A percentile compares a stretch with the other conserved stretches of the same genome.
Evolutionary conservation across 37 sponge, comb jelly and placozoan species (phyloP).

Genomic region (Ephydatia muelleri): DNA sequence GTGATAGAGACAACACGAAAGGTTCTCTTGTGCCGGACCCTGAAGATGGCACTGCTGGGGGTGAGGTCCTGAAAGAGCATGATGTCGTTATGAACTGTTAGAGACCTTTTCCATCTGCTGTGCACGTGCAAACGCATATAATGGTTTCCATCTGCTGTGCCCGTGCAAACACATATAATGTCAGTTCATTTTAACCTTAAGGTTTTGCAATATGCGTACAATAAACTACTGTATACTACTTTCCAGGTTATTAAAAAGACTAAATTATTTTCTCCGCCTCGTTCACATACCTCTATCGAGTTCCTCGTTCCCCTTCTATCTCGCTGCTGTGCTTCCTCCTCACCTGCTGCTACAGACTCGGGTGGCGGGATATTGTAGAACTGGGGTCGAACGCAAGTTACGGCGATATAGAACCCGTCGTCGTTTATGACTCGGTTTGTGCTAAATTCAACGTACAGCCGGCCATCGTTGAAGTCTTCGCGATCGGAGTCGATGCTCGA

Average conservation of each 20-base stretch:
- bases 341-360: background rate
- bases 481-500: background rate
- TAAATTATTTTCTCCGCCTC: too few species aligned
- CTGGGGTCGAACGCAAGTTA: constrained; percentile 3
- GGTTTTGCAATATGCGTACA: too few species aligned
- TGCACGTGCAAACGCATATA: too few species aligned
- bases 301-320: background rate
- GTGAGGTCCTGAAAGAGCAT: too few species aligned
- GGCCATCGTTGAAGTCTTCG: constrained; percentile 10
- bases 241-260: too few species aligned
- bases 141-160: too few species aligned
- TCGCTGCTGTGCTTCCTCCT: background rate
- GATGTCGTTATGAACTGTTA: too few species aligned
- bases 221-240: too few species aligned
- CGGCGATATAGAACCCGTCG: constrained; percentile 7
- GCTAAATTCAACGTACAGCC: constrained; percentile 1
- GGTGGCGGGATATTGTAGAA: background rate
- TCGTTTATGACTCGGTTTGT: background rate
- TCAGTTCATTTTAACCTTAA: too few species aligned
- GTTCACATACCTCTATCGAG: background rate
- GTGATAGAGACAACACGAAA: background rate
- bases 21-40: background rate
- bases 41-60: background rate
- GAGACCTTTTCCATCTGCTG: too few species aligned
- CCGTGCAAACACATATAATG: too few species aligned